phyloP scores from a whole-genome alignment of 2,888 invertebrate genomes.

The Agrochola lota region DNA sequence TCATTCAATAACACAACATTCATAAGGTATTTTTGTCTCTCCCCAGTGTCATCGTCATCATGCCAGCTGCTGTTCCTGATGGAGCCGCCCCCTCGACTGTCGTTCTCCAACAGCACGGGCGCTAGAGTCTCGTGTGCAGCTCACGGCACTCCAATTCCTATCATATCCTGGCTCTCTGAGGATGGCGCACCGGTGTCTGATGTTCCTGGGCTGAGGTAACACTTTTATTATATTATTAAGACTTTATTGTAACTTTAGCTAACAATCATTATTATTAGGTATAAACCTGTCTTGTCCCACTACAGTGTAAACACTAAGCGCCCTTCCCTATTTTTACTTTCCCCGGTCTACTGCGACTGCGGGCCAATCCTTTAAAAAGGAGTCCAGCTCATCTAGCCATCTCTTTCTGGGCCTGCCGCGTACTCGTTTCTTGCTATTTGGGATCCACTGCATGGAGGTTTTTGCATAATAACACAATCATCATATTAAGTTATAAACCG shows the following conservation, averaged over 20 bases:
- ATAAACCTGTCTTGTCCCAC: too few relatives aligned
- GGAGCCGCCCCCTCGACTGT: conserved; percentile 94
- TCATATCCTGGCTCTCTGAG: conserved; percentile 94
- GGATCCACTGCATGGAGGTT: too few relatives aligned
- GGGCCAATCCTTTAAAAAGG: too few relatives aligned
- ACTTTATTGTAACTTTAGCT: neutral
- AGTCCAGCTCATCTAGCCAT: too few relatives aligned
- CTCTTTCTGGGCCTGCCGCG: too few relatives aligned
- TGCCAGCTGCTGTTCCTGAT: conserved; percentile 91
- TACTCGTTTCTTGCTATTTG: too few relatives aligned
- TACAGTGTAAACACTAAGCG: too few relatives aligned
- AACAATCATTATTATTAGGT: too few relatives aligned
- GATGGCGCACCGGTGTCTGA: conserved; percentile 93
- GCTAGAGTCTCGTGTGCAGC: conserved; percentile 94
- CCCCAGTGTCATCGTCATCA: conserved; percentile 72
- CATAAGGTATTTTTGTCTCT: conserved; percentile 20
- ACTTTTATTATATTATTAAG: neutral
- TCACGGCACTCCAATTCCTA: conserved; percentile 93
- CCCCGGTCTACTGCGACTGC: too few relatives aligned
- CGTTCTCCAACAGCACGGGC: conserved; percentile 95
- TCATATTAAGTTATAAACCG: too few relatives aligned
- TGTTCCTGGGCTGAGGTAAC: conserved; percentile 93
- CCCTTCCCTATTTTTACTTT: too few relatives aligned
- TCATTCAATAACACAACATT: neutral
- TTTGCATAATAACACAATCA: too few relatives aligned